A percentile compares a stretch with the other conserved stretches of the same genome.
phyloP scores from a whole-genome alignment of 2,797 vertebrate species.

The Spheniscus humboldti region DNA sequence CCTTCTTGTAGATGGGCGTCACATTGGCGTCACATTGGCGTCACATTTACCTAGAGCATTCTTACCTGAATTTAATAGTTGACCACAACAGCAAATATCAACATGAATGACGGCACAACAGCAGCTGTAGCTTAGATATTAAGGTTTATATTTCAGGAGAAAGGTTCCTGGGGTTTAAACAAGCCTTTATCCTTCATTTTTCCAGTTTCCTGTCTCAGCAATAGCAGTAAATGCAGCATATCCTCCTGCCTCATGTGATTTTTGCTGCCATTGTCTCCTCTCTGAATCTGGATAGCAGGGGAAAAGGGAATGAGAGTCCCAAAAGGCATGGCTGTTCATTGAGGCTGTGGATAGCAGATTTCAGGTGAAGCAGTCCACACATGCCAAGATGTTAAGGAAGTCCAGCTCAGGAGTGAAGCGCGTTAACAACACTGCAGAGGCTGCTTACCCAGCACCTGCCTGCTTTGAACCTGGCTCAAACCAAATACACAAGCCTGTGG shows the following conservation, averaged over 20 bases:
- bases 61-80: background rate
- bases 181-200: background rate
- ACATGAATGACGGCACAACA: background rate
- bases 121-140: background rate
- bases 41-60: background rate
- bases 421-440: background rate
- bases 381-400: background rate
- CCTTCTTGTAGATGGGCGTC: too few species aligned
- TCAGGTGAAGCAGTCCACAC: background rate
- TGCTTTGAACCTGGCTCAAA: background rate
- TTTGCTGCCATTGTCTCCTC: background rate
- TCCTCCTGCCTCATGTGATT: background rate
- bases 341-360: background rate
- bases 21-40: too few species aligned
- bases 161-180: background rate
- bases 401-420: background rate
- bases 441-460: background rate
- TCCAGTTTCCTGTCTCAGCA: background rate
- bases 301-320: background rate
- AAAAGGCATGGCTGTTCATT: background rate
- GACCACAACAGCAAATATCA: background rate
- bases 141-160: background rate
- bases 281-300: background rate
- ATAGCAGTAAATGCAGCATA: background rate
- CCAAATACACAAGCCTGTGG: background rate